Conservation (phyloP, 1,140 invertebrate genomes). For the Chlorops oryzae region DNA sequence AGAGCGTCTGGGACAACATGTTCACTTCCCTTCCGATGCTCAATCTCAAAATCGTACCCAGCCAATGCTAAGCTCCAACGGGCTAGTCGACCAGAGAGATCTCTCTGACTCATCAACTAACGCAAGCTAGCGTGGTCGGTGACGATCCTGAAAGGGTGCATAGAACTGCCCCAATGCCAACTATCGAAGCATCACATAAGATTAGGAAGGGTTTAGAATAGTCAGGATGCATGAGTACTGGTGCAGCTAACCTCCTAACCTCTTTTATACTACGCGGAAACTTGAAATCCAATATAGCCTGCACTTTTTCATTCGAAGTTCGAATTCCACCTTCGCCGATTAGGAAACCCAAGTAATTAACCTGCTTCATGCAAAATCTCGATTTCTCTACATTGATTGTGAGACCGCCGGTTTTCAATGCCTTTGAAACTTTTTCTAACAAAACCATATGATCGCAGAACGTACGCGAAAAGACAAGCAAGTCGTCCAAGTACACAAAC, state of each 20-base stretch:
- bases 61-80: conserved; percentile 27
- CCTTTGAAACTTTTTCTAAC: conserved; percentile 37
- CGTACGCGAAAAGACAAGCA: conserved; percentile 40
- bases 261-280: conserved; percentile 16
- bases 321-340: conserved; percentile 8
- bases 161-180: too few species aligned
- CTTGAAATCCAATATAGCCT: conserved; percentile 15
- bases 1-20: conserved; percentile 19
- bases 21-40: conserved; percentile 27
- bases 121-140: conserved; percentile 27
- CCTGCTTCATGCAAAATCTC: conserved; percentile 37
- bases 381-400: conserved; percentile 49
- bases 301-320: conserved; percentile 19
- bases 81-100: conserved; percentile 25
- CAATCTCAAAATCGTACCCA: conserved; percentile 25
- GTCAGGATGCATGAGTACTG: too few species aligned
- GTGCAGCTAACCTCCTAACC: conserved; percentile 18
- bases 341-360: conserved; percentile 13
- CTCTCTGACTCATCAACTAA: conserved; percentile 21
- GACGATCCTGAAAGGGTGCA: conserved; percentile 37
- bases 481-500: conserved; percentile 44
- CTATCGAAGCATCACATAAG: too few species aligned
- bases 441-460: conserved; percentile 46
- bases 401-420: conserved; percentile 38
- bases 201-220: too few species aligned